Conservation (phyloP, 2,113 vertebrate species). For the Suncus etruscus region DNA sequence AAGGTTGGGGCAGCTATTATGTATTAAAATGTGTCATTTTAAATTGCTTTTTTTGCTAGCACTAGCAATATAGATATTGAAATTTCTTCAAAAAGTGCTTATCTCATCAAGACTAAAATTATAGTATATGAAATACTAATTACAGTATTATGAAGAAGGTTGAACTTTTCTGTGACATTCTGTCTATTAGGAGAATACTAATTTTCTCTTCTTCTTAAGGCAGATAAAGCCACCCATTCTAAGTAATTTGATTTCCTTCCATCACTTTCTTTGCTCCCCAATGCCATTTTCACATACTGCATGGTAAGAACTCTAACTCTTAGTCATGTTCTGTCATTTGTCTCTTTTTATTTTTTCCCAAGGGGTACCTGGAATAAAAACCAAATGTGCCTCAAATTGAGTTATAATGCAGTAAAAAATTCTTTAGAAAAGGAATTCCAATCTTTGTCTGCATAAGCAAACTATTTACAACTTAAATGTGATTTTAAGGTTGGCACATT, state of each 20-base stretch:
- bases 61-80: slow-evolving; percentile 87
- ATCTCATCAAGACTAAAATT: slow-evolving; percentile 91
- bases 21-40: slow-evolving; percentile 89
- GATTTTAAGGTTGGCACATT: background rate
- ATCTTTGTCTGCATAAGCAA: background rate
- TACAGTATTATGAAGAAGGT: slow-evolving; percentile 90
- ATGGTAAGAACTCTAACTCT: slow-evolving; percentile 10
- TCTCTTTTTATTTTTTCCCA: background rate
- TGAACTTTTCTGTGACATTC: slow-evolving; percentile 89
- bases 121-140: slow-evolving; percentile 92
- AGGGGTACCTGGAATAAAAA: background rate
- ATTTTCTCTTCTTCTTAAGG: slow-evolving; percentile 85
- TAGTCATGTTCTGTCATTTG: background rate
- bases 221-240: slow-evolving; percentile 69
- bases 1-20: slow-evolving; percentile 86
- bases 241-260: slow-evolving; percentile 56
- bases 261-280: background rate
- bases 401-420: background rate
- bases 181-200: slow-evolving; percentile 88
- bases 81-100: slow-evolving; percentile 90
- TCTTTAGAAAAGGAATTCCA: background rate
- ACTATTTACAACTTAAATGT: background rate
- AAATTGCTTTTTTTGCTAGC: slow-evolving; percentile 84
- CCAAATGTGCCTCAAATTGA: background rate
- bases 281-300: background rate